Base-by-base conservation (phyloP, 2,113 vertebrate species). In the Speoplatyrhinus poulsoni region DNA sequence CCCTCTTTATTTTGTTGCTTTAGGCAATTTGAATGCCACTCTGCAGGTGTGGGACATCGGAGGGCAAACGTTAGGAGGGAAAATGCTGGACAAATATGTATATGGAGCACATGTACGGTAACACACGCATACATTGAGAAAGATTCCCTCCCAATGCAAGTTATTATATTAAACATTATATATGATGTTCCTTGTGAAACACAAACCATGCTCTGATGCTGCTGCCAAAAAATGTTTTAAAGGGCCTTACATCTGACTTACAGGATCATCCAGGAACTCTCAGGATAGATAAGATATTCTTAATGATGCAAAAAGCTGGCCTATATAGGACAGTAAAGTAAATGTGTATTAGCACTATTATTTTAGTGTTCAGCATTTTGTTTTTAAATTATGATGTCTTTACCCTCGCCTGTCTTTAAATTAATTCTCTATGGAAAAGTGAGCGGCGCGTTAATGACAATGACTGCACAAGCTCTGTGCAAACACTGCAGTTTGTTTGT, bases 11-110 rank as follows among this genome's bases (percentile, higher is more conserved):
- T 86, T 85, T 83, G 70, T 81, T 71, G 77, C 87, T 53, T 6
- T 80, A 99, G 98, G 97, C 75, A 98, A 98, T 86, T 63, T 97
- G 90, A 98, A 98, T 61, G 96, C 98, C 84, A 96, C 97, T 61
- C 93, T 99, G 86, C 98, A 99, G 91, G 95, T 99, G 69, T 99
- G 96, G 97, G 97, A 99, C 88, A 98, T 99, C 47, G 98, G 98
- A 68, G 98, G 98, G 36, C 98, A 99, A 93, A 97, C 97, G 0
- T 93, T 99, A 82, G 98, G 98, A 90, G 96, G 97, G 76, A 98
- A 96, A 86, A 99, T 99, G 97, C 89, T 99, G 92, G 97, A 99
- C 92, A 99, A 99, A 94, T 99, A 99, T 72, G 90, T 98, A 76
- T 99, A 97, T 65, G 97, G 97, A 89, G 96, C 96, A 85, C 96